Evolutionary conservation across 2,888 invertebrate genomes (phyloP), one percentile per base, ranked within the genome.

Genomic region (Acanthococcus lagerstroemiae): DNA sequence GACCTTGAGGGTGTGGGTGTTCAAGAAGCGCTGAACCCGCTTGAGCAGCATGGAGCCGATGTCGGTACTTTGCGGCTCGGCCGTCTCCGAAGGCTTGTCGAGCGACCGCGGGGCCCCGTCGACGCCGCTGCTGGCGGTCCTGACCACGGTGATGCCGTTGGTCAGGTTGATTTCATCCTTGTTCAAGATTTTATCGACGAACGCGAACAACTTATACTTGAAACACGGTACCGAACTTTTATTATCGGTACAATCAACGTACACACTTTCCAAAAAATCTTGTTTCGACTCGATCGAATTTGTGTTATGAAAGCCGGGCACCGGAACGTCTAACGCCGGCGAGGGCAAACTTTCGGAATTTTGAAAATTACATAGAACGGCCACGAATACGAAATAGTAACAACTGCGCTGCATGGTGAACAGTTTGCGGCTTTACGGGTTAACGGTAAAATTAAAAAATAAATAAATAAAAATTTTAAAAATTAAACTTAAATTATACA

Each of bases 171-270:
- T 88, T 69, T 84, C 84, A 73, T 90, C 90, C 76, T 87, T 88
- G 72, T 86, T 84, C 37, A 90, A 80, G 80, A 88, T 86, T 77
- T 90, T 90, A 79, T 90, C 90, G 71, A 90, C 87, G 77, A 86
- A 89, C 22, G 87, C 85, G 80, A 90, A 88, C 74, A 90, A 83
- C 76, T 90, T 90, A 80, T 88, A 88, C 77, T 90, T 90, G 73
- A 90, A 83, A 76, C 90, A 90, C 76, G 87, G 85, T 71, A 87
- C 84, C 26, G 90, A 88, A 74, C 90, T 90, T 77, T 90, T 90
- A 73, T 84, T 82, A 48, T 66, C 56, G 69, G 88, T 78, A 75
- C 90, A 90, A 73, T 90, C 90, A 72, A 80, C 80, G 76, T 86
- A 86, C 74, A 85, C 85, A 73, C 84, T 80, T 73, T 87, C 85